These are phyloP conservation scores for Enteromius thamalakanensis DNA, from an alignment of 2,797 vertebrate genomes.

Conservation along the genomic window DNA sequence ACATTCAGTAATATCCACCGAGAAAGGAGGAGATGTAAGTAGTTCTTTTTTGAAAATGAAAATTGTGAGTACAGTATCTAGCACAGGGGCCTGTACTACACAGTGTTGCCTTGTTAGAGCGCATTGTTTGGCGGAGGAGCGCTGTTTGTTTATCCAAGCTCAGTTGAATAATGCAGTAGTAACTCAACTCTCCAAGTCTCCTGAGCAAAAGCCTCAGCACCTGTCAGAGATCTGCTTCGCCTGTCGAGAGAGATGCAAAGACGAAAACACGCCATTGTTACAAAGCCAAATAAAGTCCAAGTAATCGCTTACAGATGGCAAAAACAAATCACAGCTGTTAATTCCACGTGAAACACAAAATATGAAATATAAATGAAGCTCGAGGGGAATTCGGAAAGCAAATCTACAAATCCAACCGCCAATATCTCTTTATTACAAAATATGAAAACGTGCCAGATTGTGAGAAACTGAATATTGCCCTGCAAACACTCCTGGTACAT, in stretches of 20 bases:
- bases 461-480: slow-evolving; percentile 66
- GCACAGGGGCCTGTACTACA: slow-evolving; percentile 43
- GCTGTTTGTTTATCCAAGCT: slow-evolving; percentile 80
- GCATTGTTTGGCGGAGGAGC: slow-evolving; percentile 70
- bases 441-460: slow-evolving; percentile 52
- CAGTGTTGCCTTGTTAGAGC: slow-evolving; percentile 67
- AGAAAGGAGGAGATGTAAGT: background rate
- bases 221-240: slow-evolving; percentile 79
- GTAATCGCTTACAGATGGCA: slow-evolving; percentile 84
- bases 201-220: slow-evolving; percentile 79
- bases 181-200: slow-evolving; percentile 77
- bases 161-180: slow-evolving; percentile 82
- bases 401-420: slow-evolving; percentile 73
- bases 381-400: slow-evolving; percentile 75
- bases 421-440: slow-evolving; percentile 75
- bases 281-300: slow-evolving; percentile 80
- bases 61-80: slow-evolving; percentile 22
- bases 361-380: slow-evolving; percentile 81
- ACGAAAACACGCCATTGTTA: slow-evolving; percentile 79
- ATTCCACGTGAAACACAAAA: slow-evolving; percentile 81
- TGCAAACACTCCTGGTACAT: slow-evolving; percentile 56
- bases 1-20: slow-evolving; percentile 6
- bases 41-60: slow-evolving; percentile 15
- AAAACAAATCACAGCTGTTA: slow-evolving; percentile 83
- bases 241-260: slow-evolving; percentile 77